Evolutionary conservation across 30 jellyfish, hydroid and myxozoan species (phyloP), one percentile per base, ranked within the genome.

Genomic region (Aurelia coerulea): DNA sequence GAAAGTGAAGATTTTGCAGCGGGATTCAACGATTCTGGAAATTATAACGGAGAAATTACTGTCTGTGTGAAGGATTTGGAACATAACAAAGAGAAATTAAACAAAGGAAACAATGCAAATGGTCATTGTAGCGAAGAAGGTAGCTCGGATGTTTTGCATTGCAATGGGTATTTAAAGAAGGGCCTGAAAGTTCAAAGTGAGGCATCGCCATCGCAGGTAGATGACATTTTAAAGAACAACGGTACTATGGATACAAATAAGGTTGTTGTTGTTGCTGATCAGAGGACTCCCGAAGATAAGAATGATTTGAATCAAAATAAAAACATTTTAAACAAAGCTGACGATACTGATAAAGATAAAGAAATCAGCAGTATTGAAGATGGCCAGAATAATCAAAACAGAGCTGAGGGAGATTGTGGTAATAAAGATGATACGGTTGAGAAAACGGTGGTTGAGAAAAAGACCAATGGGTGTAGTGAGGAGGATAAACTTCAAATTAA

Each of bases 11-110:
- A 78, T 34, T 17, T 71, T 33, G 69, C 52, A 18, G 16, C 70
- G 3, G 79, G 72, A 42, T 4, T 59, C 13, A 50, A 51, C 15
- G 97, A 90, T 18, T 74, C 80, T 54, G 94, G 80, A 59, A 34
- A 58, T 60, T 37, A 52, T 50, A 78, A 53, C 51, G 96, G 75
- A 6, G 96, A 79, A n/a, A 16, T 19, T 2, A 33, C 14, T 10
- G 81, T 41, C 39, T 29, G 49, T 29, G 64, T 42, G 7, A 71
- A 71, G 7, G 34, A 59, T 16, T 12, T 18, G 2, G 29, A 33
- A 59, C 12, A 15, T n/a, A 67, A 23, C 23, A 67, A 11, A 13
- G 69, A 60, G 31, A 17, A 6, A 17, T 15, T 60, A 23, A 23
- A 17, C 32, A 13, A 0, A 11, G 70, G 12, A 4, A 60, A 12